Evolutionary conservation across 2,113 vertebrate genomes (phyloP).

Genomic region (Pipra filicauda): DNA sequence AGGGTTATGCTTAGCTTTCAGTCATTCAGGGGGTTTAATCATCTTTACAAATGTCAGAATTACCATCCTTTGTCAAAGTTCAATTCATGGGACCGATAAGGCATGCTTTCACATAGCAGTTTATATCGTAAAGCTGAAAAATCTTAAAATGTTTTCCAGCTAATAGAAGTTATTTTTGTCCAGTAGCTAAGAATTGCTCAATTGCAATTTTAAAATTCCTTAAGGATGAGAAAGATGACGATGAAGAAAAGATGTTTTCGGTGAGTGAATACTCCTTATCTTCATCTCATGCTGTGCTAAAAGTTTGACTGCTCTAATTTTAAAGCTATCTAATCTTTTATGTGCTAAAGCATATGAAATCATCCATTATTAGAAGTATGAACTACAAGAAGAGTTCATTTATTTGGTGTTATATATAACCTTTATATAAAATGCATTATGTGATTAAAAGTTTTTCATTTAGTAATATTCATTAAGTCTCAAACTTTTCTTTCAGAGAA

Average conservation of each 20-base stretch:
- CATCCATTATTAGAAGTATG: slow-evolving; percentile 10
- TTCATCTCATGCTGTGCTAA: slow-evolving; percentile 25
- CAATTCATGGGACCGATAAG: not conserved
- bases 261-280: slow-evolving; percentile 44
- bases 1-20: slow-evolving; percentile 9
- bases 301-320: slow-evolving; percentile 59
- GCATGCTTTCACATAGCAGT: not conserved
- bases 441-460: not conserved
- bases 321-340: slow-evolving; percentile 53
- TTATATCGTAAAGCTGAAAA: slow-evolving; percentile 9
- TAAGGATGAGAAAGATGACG: slow-evolving; percentile 17
- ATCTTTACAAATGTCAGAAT: slow-evolving; percentile 19
- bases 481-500: slow-evolving; percentile 15
- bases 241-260: slow-evolving; percentile 35
- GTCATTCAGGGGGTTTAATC: not conserved
- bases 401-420: slow-evolving; percentile 36
- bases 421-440: slow-evolving; percentile 24
- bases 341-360: slow-evolving; percentile 43
- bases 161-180: slow-evolving; percentile 41
- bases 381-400: slow-evolving; percentile 28
- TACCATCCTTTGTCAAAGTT: not conserved
- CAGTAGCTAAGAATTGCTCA: slow-evolving; percentile 37
- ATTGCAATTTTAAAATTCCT: slow-evolving; percentile 38
- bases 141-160: slow-evolving; percentile 32
- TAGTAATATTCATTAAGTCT: not conserved